Percentiles rank a stretch among this genome's conserved stretches.
phyloP scores from a whole-genome alignment of 2,888 invertebrate genomes.

The Bimastos eiseni region DNA sequence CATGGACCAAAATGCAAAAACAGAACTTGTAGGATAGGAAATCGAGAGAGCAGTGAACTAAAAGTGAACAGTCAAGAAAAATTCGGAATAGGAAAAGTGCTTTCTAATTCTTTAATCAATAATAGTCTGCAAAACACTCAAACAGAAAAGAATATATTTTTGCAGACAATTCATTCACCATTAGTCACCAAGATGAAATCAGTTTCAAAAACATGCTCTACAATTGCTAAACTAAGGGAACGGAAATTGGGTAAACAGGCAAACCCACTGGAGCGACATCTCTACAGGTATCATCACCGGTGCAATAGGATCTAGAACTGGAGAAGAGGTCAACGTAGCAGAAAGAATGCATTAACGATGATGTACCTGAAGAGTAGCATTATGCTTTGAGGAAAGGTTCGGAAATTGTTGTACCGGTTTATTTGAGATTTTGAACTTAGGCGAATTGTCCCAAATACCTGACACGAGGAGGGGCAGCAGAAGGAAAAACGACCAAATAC shows the following conservation, averaged over 20 bases:
- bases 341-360: neutral
- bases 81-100: neutral
- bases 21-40: neutral
- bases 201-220: neutral
- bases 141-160: neutral
- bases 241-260: neutral
- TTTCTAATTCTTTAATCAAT: neutral
- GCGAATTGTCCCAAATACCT: constrained; percentile 99
- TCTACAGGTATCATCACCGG: neutral
- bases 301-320: neutral
- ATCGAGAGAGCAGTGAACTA: neutral
- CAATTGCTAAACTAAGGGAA: neutral
- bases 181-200: neutral
- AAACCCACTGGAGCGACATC: neutral
- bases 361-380: constrained; percentile 93
- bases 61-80: neutral
- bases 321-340: neutral
- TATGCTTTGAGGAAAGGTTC: constrained; percentile 96
- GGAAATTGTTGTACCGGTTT: constrained; percentile 99
- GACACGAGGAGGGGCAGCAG: constrained; percentile 29
- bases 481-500: constrained; percentile 8
- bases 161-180: neutral
- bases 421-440: constrained; percentile 88
- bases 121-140: neutral
- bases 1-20: neutral